These are phyloP conservation scores for Cyanoderma ruficeps DNA, from an alignment of 2,113 vertebrate genomes.

Conservation along the genomic window DNA sequence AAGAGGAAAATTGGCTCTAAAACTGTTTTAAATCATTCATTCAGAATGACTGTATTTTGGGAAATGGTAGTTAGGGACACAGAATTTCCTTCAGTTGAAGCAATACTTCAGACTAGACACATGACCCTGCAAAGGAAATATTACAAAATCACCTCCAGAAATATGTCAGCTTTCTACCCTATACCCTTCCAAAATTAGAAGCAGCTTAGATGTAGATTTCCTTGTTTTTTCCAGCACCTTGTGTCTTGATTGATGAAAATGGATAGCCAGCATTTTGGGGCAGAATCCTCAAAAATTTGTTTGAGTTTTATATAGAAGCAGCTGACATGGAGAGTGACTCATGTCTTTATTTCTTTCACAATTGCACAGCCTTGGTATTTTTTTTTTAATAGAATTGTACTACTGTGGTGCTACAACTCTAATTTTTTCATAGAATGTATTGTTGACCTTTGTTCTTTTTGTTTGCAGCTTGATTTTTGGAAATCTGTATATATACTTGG, in stretches of 20 bases:
- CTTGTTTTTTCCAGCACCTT: background rate
- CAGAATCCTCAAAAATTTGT: background rate
- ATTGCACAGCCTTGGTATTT: background rate
- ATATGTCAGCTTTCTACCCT: background rate
- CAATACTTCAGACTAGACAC: background rate
- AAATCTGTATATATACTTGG: slow-evolving; percentile 93
- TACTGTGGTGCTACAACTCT: background rate
- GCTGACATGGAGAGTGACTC: background rate
- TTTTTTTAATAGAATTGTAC: background rate
- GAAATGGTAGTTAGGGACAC: background rate
- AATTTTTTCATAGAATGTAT: background rate
- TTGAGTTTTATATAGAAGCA: background rate
- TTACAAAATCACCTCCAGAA: background rate
- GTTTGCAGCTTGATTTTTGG: slow-evolving; percentile 92
- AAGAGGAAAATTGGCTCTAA: background rate
- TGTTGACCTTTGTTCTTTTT: background rate
- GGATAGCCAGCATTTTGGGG: background rate
- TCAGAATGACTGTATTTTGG: background rate
- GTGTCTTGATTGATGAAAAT: background rate
- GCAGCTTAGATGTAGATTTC: background rate
- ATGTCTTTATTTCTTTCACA: background rate
- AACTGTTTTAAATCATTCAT: background rate
- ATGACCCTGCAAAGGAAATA: background rate
- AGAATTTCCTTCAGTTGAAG: background rate
- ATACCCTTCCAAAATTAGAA: background rate